These are phyloP conservation scores for Xenopus tropicalis DNA, from an alignment of 2,113 vertebrate genomes.

Conservation along the genomic window UCB_Xtro_10.0 CM004443.2:52556001-52556500, in stretches of 20 bases:
- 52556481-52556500: no score
- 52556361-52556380: no score
- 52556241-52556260: constrained; percentile 27
- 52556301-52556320: not conserved
- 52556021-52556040: no score
- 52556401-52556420: no score
- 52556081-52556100: not conserved
- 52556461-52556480: no score
- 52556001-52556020: no score
- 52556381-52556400: no score
- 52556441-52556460: no score
- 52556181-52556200: constrained; percentile 13
- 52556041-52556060: not conserved
- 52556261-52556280: not conserved
- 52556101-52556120: not conserved
- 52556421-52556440: no score
- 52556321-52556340: no score
- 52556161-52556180: constrained; percentile 31
- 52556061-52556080: not conserved
- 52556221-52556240: constrained; percentile 6
- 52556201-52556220: constrained; percentile 16
- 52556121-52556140: constrained; percentile 15
- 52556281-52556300: not conserved
- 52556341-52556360: no score
- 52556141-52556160: constrained; percentile 31